phyloP scores from a whole-genome alignment of 2,888 invertebrate species.

The Microplitis manilae region DNA sequence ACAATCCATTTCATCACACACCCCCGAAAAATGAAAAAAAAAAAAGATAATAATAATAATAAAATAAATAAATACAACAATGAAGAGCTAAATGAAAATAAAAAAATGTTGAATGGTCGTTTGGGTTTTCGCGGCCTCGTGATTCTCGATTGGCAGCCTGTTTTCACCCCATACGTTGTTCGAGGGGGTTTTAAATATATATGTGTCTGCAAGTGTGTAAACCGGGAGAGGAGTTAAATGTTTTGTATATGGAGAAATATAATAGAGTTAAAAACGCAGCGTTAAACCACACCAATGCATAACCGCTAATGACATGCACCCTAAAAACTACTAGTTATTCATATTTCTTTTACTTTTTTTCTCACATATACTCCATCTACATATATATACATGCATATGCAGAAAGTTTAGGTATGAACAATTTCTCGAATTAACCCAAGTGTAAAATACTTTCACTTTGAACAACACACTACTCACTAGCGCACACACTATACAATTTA shows the following conservation, averaged over 20 bases:
- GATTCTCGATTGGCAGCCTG: neutral
- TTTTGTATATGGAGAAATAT: neutral
- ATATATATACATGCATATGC: neutral
- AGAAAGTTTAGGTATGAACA: neutral
- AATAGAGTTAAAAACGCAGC: slow-evolving; percentile 5
- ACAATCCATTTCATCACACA: slow-evolving; percentile 5
- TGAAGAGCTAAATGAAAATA: neutral
- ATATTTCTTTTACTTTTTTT: neutral
- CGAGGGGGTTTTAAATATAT: neutral
- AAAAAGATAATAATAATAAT: neutral
- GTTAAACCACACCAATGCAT: slow-evolving; percentile 20
- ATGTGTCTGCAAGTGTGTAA: neutral
- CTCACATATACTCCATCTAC: neutral
- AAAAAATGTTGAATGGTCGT: neutral
- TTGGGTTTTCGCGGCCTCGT: neutral
- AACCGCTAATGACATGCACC: slow-evolving; percentile 50
- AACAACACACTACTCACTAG: slow-evolving; percentile 42
- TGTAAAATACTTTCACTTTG: slow-evolving; percentile 59
- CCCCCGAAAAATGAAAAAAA: neutral
- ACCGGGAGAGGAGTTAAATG: neutral
- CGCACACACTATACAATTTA: slow-evolving; percentile 46
- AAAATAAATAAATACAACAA: neutral
- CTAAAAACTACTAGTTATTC: slow-evolving; percentile 28
- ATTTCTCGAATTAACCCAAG: slow-evolving; percentile 50
- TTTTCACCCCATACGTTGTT: neutral